These are phyloP conservation scores for Diglossa cyanea DNA, from an alignment of 2,797 vertebrate genomes.

Conservation along the genomic window DNA sequence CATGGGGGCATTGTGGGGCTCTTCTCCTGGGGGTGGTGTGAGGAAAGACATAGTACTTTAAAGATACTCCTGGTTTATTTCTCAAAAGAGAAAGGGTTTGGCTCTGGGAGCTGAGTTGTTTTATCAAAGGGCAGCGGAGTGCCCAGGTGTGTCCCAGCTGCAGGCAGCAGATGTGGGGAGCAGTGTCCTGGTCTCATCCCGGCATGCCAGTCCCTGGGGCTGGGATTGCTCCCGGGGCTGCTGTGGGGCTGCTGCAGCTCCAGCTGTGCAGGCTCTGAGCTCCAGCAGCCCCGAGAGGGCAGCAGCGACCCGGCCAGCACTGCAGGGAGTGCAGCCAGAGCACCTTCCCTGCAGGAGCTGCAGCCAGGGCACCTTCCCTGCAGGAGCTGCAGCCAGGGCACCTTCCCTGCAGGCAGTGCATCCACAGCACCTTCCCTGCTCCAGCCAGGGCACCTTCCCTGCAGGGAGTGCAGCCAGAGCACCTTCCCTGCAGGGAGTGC, in stretches of 20 bases:
- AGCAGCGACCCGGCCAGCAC: background rate
- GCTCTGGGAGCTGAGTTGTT: background rate
- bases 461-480: too few relatives aligned
- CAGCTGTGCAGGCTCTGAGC: background rate
- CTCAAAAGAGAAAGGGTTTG: background rate
- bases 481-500: background rate
- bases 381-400: too few relatives aligned
- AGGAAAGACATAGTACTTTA: background rate
- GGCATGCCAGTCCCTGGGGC: background rate
- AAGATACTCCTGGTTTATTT: background rate
- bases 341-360: background rate
- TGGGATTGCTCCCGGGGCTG: fast-evolving
- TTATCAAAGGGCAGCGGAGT: fast-evolving
- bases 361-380: too few relatives aligned
- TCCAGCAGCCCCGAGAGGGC: background rate
- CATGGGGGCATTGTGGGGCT: fast-evolving
- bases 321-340: background rate
- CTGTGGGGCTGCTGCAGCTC: background rate
- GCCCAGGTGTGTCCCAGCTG: fast-evolving
- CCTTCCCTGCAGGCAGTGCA: too few relatives aligned
- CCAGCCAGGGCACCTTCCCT: too few relatives aligned
- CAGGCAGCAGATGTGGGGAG: background rate
- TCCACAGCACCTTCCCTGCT: too few relatives aligned
- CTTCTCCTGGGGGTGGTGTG: background rate
- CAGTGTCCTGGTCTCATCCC: background rate